Evolutionary conservation across 2,113 vertebrate genomes (phyloP), one percentile per base, ranked within the genome.

Genomic region (Trachemys scripta): DNA sequence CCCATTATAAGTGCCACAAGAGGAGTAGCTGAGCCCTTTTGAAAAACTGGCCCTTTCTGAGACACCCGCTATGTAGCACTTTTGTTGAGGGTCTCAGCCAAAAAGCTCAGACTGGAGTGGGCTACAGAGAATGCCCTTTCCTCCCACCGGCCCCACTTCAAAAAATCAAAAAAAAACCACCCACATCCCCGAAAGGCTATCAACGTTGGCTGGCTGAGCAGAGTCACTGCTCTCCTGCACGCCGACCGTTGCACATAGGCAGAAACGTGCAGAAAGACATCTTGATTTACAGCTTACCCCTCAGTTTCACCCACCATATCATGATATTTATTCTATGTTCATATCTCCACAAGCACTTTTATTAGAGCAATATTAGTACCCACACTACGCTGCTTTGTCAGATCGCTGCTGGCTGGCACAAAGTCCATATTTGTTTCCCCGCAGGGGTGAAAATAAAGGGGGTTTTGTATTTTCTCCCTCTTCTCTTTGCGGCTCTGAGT

Each of bases 351-450:
- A 95, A 96, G 96, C 85, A 3, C 7, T 29, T 91, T 91, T 79
- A 85, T 88, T 86, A 86, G 85, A 16, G 86, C 83, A 82, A 76
- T 90, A 80, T 69, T 54, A 88, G 95, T 29, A n/a, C 87, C 22
- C 88, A 19, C 89, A 13, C 95, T 89, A 3, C 82, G 87, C 95
- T 27, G 97, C 98, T 98, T 98, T 98, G 98, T 98, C 98, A 98
- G 98, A 98, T 98, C 93, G 98, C 98, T 88, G 98, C 98, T 98
- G 97, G 85, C 97, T 97, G 96, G 98, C 99, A 99, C 99, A 99
- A 98, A 99, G 99, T 99, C 98, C 91, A 97, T 98, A 98, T 98
- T 98, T 99, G 98, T 99, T 98, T 98, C 98, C 98, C 98, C 87
- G 96, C 97, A 97, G 98, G 98, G 99, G 98, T 97, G 97, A 98